phyloP scores from a whole-genome alignment of 2,113 vertebrate species.

The Eidolon helvum region DNA sequence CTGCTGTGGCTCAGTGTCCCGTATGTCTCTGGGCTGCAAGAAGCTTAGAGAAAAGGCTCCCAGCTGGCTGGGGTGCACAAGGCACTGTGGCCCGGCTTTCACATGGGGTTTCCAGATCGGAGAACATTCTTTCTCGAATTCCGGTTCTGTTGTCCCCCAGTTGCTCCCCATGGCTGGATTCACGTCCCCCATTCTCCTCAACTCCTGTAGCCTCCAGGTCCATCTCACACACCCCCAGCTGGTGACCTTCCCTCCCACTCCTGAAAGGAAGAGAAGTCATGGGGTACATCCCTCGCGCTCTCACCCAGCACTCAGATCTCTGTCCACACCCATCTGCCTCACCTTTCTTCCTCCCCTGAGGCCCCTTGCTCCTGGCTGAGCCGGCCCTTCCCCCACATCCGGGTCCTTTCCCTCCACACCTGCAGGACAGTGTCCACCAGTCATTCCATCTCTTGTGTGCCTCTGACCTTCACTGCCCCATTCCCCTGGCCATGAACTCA shows the following conservation, averaged over 20 bases:
- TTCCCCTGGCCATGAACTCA: background rate
- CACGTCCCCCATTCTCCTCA: background rate
- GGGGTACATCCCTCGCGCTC: background rate
- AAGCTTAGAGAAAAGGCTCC: background rate
- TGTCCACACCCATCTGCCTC: background rate
- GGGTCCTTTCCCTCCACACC: background rate
- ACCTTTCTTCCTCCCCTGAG: background rate
- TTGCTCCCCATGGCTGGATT: background rate
- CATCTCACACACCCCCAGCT: background rate
- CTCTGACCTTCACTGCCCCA: background rate
- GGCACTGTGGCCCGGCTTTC: background rate
- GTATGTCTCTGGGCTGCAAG: too few species aligned
- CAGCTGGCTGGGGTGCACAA: background rate
- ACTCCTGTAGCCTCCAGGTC: background rate
- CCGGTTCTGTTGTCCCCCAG: background rate
- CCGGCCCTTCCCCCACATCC: background rate
- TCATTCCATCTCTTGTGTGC: background rate
- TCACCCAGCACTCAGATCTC: background rate
- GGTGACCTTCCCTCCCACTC: background rate
- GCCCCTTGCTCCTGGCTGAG: background rate
- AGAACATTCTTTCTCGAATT: background rate
- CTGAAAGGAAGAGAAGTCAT: background rate
- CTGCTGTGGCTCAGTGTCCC: background rate
- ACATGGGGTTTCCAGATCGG: accelerated
- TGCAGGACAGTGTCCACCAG: background rate